Evolutionary conservation across 1,140 invertebrate genomes (phyloP), one percentile per base, ranked within the genome.

Genomic region (Oncopeltus fasciatus): DNA sequence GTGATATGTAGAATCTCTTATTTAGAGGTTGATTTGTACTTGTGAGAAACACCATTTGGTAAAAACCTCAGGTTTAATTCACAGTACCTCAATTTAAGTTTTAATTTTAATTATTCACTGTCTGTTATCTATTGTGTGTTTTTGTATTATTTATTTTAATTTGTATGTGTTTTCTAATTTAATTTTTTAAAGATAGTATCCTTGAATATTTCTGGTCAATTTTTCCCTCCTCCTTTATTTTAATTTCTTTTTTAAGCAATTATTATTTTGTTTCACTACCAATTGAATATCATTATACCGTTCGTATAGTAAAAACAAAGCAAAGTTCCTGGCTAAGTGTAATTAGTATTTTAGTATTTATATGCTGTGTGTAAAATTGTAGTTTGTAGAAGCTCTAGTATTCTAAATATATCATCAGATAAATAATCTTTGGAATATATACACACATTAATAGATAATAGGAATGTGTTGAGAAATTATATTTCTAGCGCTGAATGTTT

Each of bases 241-340:
- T 53, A 24, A 11, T 53, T 24, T 24, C 18, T 53, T 24, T 53
- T 53, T 53, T 24, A 53, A 9, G 49, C 26, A 53, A 14, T 46
- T 46, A 46, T 20, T 46, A n/a, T n/a, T n/a, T 18, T 24, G 21
- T 18, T 53, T 53, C 49, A 53, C 20, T 53, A 27, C 49, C 49
- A 53, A 53, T 53, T 53, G 49, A 24, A 53, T 53, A 53, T 24
- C 49, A 53, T 53, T 24, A 53, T 53, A 53, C 49, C 49, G 49
- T 53, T 53, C 49, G 26, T 24, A 26, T 53, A 24, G 49, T 53
- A 53, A 62, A 62, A 47, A n/a, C n/a, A n/a, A 53, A 53, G 53
- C 61, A 62, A 62, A 62, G 61, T 62, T 62, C 61, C 61, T 62
- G 61, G 61, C 49, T 62, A 62, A 61, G 60, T 51, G 61, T 62